Base-by-base conservation (phyloP, 2,797 vertebrate genomes). In the Trachops cirrhosus region DNA sequence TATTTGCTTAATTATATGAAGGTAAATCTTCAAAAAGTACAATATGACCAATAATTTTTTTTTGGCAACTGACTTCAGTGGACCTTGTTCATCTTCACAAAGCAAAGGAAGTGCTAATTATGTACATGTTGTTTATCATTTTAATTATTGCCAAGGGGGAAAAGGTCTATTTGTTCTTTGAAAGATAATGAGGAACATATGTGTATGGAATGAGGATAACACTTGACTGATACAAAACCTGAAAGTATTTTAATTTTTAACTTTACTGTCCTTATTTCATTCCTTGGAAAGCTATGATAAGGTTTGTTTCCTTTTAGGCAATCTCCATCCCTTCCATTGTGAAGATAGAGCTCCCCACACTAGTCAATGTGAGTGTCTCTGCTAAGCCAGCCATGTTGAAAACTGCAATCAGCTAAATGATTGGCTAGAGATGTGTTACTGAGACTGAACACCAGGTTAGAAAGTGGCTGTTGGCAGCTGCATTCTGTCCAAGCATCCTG, bases 321-420 rank as follows among this genome's bases (percentile, higher is more conserved):
- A n/a, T 78, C 93, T 92, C 32, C 54, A 92, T 18, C 57, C 26
- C 46, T 98, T 92, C 94, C 96, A 1, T 52, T 94, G 15, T 78
- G 86, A 87, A 93, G 77, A 87, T 71, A 95, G 41, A 24, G 67
- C 86, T 96, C 85, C 83, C 70, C 6, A 85, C 77, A 92, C 57
- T 96, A 94, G 95, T 93, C 19, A n/a, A 70, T 95, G 52, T 26
- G 46, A 44, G 18, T 37, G 95, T 93, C 54, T 96, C 96, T 97
- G 93, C 94, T 96, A 95, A 96, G 54, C 88, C 92, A 96, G 52
- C 64, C 89, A 82, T n/a, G 84, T 91, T 94, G 91, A 96, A 98
- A 97, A 97, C 57, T 96, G 79, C 50, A 93, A 34, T 39, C 79
- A 96, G 75, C 54, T 94, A 91, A 97, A 95, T 50, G 91, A 95